These are phyloP conservation scores for Aphelinus certus DNA, from an alignment of 1,140 invertebrate genomes.

Conservation along the genomic window DNA sequence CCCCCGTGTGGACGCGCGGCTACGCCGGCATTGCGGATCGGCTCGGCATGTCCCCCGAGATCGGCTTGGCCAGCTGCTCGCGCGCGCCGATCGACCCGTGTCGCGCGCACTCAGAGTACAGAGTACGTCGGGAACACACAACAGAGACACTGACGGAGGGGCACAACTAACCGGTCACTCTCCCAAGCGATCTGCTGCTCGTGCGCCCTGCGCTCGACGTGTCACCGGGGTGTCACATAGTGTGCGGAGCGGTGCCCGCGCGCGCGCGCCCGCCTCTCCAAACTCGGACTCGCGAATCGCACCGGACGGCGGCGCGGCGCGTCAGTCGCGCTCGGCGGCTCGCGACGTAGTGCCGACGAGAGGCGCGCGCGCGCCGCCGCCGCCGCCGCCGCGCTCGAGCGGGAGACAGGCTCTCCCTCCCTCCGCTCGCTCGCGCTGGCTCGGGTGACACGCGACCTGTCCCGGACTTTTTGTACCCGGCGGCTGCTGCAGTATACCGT, in stretches of 20 bases:
- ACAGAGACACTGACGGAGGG: neutral
- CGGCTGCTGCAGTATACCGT: slow-evolving; percentile 34
- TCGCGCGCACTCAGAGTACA: neutral
- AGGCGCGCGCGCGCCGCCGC: slow-evolving; percentile 53
- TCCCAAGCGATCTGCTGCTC: neutral
- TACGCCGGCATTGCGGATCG: neutral
- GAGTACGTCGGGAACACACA: too few relatives aligned
- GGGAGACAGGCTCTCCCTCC: slow-evolving; percentile 32
- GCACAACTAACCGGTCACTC: neutral
- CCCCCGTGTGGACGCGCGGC: neutral
- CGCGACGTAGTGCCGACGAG: slow-evolving; percentile 63
- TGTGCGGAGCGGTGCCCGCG: neutral
- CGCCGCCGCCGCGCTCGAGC: slow-evolving; percentile 3
- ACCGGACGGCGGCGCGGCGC: slow-evolving; percentile 41
- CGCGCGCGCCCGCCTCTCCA: neutral
- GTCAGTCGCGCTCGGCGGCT: slow-evolving; percentile 63
- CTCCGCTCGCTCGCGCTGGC: slow-evolving; percentile 9
- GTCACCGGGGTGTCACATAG: neutral
- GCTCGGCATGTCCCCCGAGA: neutral
- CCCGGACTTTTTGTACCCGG: neutral
- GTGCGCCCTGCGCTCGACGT: neutral
- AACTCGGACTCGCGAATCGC: neutral
- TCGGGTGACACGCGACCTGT: neutral
- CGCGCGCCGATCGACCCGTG: neutral
- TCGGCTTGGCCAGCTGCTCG: neutral